Base-by-base conservation (phyloP, 2,113 vertebrate genomes). In the Leptobrachium ailaonicum region DNA sequence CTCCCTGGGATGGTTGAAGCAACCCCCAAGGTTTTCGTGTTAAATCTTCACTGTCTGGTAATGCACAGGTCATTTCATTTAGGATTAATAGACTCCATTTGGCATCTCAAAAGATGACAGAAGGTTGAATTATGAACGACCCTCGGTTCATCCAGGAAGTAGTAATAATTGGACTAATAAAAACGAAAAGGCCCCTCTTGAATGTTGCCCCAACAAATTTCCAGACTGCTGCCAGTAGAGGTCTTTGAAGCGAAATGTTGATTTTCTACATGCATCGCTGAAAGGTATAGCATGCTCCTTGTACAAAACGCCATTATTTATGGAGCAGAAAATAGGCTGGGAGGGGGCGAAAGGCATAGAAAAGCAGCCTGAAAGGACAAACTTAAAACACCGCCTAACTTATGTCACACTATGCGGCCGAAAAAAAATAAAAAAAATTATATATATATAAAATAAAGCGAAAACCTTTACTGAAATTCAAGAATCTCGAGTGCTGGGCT, bases 91-190 rank as follows among this genome's bases (percentile, higher is more conserved):
- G 88, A 88, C 86, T 89, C 84, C 83, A 82, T 92, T 93, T 92
- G 88, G 91, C 89, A 90, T 92, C 87, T 80, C 85, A 87, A 88
- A 91, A 91, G 91, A 91, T 91, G 91, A 91, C 88, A 93, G 87
- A 91, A 90, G 90, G 75, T 86, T 92, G 92, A 93, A 90, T 94
- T 94, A 92, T 91, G 90, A 90, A 89, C 56, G 88, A 90, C 91
- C 91, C 90, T 91, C 88, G 87, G 90, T 91, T 90, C 90, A 84
- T 86, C 74, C 90, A 92, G 92, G 91, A 94, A 93, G 91, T 91
- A 91, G 87, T 92, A 92, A 91, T 92, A 92, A 92, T 89, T 90
- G 89, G 89, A 93, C 92, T 92, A 91, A 91, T 90, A 92, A 88
- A 92, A 88, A 82, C 71, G 85, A 87, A 90, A 92, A 80, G 66